phyloP scores from a whole-genome alignment of 2,113 vertebrate genomes.

The Cottus gobio region DNA sequence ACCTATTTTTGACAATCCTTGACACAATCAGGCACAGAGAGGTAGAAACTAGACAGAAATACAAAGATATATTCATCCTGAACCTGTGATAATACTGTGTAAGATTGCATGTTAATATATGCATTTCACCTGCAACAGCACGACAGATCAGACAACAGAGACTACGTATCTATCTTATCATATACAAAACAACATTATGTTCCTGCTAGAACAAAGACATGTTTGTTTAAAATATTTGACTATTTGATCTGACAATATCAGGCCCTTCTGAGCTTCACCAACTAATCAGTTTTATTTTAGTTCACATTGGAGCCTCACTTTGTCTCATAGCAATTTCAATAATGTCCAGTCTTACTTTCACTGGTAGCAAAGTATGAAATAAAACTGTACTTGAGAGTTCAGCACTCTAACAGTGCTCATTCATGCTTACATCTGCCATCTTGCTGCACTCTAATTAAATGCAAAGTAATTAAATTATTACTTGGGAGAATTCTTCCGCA shows the following conservation, averaged over 20 bases:
- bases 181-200: not conserved
- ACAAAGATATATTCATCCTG: not conserved
- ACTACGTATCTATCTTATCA: not conserved
- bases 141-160: not conserved
- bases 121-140: not conserved
- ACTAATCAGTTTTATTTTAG: constrained; percentile 30
- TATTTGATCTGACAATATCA: constrained; percentile 32
- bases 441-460: constrained; percentile 63
- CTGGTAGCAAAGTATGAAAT: constrained; percentile 25
- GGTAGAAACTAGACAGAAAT: not conserved
- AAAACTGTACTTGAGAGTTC: constrained; percentile 40
- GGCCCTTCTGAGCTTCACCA: constrained; percentile 8
- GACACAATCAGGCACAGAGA: not conserved
- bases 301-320: constrained; percentile 28
- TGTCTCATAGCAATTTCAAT: constrained; percentile 31
- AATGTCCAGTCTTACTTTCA: constrained; percentile 21
- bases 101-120: not conserved
- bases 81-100: not conserved
- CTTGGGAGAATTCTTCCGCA: constrained; percentile 49
- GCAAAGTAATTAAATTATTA: constrained; percentile 67
- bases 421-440: constrained; percentile 53
- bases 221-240: not conserved
- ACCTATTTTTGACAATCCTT: not conserved
- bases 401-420: constrained; percentile 24
- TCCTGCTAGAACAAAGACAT: not conserved